Evolutionary conservation across 2,888 invertebrate species (phyloP).

Genomic region (Gandaritis pyraliata): DNA sequence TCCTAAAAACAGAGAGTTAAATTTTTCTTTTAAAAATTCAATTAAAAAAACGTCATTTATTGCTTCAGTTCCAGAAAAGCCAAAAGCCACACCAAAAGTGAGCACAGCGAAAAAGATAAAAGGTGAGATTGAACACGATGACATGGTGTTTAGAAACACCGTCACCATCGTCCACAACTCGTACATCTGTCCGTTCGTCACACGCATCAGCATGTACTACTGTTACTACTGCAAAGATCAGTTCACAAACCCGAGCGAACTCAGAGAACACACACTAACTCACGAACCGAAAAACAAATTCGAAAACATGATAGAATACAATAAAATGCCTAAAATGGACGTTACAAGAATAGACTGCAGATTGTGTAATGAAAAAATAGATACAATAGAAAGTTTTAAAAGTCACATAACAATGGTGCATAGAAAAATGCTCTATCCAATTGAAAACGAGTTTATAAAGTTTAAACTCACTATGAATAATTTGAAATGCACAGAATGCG

Average conservation of each 20-base stretch:
- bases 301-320: conserved; percentile 64
- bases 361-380: conserved; percentile 66
- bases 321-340: conserved; percentile 74
- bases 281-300: conserved; percentile 65
- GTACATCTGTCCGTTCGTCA: conserved; percentile 71
- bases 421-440: conserved; percentile 52
- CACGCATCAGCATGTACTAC: conserved; percentile 72
- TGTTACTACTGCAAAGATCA: conserved; percentile 76
- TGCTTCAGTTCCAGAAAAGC: conserved; percentile 43
- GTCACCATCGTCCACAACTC: conserved; percentile 67
- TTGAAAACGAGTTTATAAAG: conserved; percentile 68
- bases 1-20: not conserved
- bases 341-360: conserved; percentile 74
- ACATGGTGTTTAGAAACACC: conserved; percentile 64
- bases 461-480: conserved; percentile 66
- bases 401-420: conserved; percentile 60
- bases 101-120: conserved; percentile 46
- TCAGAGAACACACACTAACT: conserved; percentile 66
- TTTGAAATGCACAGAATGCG: conserved; percentile 70
- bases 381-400: conserved; percentile 61
- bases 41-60: conserved; percentile 13
- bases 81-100: conserved; percentile 23
- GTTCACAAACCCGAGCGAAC: conserved; percentile 69
- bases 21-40: too few species aligned
- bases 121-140: conserved; percentile 56